Base-by-base conservation (phyloP, 2,888 invertebrate genomes). In the Cenopis cana region DNA sequence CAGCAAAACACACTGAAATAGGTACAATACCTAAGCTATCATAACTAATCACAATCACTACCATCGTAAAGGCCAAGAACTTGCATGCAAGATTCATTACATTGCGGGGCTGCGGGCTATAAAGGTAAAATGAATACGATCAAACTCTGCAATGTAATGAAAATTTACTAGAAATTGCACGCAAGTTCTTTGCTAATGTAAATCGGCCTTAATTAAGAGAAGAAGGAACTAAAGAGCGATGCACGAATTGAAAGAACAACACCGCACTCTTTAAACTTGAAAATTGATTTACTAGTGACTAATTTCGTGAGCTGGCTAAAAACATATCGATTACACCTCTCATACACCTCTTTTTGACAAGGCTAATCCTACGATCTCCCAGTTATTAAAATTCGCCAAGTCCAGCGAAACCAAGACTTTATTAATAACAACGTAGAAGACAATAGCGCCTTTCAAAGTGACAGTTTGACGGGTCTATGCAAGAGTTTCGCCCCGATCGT, bases 381-480 rank as follows among this genome's bases (percentile, higher is more conserved):
- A 46, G n/a, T 46, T 46, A n/a, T n/a, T 46, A n/a, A 46, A 41
- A 12, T 9, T 50, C 29, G 33, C 4, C 20, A n/a, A 8, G 49
- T 24, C 18, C 24, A n/a, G 41, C n/a, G 18, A 46, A n/a, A 49
- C n/a, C 17, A 29, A 29, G 14, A 12, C 11, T 59, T 41, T 46
- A 38, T 18, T 11, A 33, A 33, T 14, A 20, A 17, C 62, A 33
- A n/a, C 18, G 17, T n/a, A 18, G 18, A 59, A 20, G 46, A 62
- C 50, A 62, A 52, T 20, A 33, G 50, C 12, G 9, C 18, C 17
- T 49, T 18, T 52, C 52, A 52, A 52, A 24, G 55, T 65, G 65
- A 54, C 55, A 55, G 38, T 55, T 55, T 55, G 65, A 65, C 55
- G 20, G 14, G 50, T 14, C 50, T 18, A 14, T 41, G 50, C 50